Base-by-base conservation (phyloP, 2,113 vertebrate species). In the Polyodon spathula region DNA sequence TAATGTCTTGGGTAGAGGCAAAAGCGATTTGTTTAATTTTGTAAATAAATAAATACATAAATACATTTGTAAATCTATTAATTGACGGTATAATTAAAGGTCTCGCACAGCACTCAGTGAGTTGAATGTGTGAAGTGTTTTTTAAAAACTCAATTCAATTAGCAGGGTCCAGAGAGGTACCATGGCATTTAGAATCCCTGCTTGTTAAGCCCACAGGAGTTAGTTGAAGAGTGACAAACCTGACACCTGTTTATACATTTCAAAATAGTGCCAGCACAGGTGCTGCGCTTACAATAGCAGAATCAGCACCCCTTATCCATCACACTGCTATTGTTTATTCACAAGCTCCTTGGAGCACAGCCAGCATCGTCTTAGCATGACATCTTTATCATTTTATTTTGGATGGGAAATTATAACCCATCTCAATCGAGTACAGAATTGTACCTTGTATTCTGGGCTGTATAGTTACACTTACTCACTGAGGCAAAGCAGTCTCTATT, bases 161-260 rank as follows among this genome's bases (percentile, higher is more conserved):
- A 58, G 56, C 16, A 11, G 56, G 56, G 16, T 58, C 40, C 12
- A n/a, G 42, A 15, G n/a, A n/a, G 37, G 16, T 41, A 43, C 15
- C 7, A 10, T 44, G 27, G 27, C 27, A 27, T 14, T 50, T n/a
- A 6, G 15, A 50, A 12, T 10, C 12, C 48, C 15, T n/a, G 15
- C 15, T n/a, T n/a, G 48, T 50, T 10, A n/a, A 50, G 48, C 14
- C 48, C 15, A n/a, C 48, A 14, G 10, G 14, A n/a, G 12, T 14
- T 6, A 50, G 48, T 11, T 50, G 27, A 27, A n/a, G 48, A 50
- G 12, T 50, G 5, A n/a, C 15, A n/a, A 11, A 27, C 12, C 40
- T 9, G n/a, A 58, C 56, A 58, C 41, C 56, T 58, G 56, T 42
- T 58, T 10, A 58, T 43, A 58, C 9, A 58, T 11, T 15, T 27